Conservation (phyloP, 2,888 invertebrate genomes). For the Pristionchus maxplancki region DNA sequence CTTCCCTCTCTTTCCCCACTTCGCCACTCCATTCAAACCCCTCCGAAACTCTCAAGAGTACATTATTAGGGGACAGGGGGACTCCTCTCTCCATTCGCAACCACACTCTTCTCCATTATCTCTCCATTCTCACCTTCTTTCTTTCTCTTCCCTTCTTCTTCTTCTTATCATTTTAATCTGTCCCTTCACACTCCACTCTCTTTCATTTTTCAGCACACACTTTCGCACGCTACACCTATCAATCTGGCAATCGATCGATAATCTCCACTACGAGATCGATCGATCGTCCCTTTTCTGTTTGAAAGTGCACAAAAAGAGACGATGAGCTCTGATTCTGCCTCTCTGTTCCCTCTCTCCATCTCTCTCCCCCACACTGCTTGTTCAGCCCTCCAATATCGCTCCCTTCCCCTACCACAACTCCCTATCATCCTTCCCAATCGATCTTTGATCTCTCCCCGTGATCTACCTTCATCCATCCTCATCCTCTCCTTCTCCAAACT, state of each 20-base stretch:
- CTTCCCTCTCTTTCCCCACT: neutral
- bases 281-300: conserved; percentile 15
- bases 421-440: conserved; percentile 6
- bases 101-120: conserved; percentile 3
- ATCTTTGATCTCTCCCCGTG: neutral
- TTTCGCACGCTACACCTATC: neutral
- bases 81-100: neutral
- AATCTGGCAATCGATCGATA: conserved; percentile 14
- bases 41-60: conserved; percentile 35
- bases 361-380: conserved; percentile 18
- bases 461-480: neutral
- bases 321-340: neutral
- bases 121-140: neutral
- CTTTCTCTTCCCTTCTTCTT: neutral
- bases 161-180: conserved; percentile 38
- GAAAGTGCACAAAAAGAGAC: conserved; percentile 35
- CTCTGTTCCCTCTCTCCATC: neutral
- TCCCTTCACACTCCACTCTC: neutral
- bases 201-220: conserved; percentile 14
- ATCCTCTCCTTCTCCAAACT: neutral
- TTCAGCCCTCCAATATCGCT: conserved; percentile 12
- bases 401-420: conserved; percentile 33
- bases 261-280: neutral
- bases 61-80: conserved; percentile 5
- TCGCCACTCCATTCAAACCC: conserved; percentile 24